phyloP scores from a whole-genome alignment of 2,113 vertebrate genomes.

The Nyctibius bracteatus region DNA sequence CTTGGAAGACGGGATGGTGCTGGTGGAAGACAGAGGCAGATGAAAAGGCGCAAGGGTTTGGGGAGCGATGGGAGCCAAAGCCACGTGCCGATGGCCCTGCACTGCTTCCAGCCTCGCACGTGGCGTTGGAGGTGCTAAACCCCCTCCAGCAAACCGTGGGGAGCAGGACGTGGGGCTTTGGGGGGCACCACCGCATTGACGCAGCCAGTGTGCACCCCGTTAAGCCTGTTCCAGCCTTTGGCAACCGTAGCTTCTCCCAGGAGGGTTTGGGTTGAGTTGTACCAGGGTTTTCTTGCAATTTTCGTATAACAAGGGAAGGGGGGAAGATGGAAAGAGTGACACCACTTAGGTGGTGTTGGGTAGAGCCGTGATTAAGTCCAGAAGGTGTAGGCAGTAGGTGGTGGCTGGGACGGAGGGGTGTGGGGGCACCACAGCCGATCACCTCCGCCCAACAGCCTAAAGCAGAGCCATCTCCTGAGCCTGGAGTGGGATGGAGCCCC shows the following conservation, averaged over 20 bases:
- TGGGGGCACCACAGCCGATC: accelerated
- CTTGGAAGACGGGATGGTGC: accelerated
- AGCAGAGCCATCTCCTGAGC: not conserved
- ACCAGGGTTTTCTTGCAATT: not conserved
- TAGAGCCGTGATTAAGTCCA: accelerated
- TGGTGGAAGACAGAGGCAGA: not conserved
- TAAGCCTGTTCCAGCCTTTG: not conserved
- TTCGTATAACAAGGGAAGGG: not conserved
- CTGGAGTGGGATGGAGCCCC: not conserved
- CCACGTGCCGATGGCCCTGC: accelerated
- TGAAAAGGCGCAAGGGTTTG: not conserved
- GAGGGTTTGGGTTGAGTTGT: not conserved
- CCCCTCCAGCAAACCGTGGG: accelerated
- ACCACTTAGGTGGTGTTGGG: accelerated
- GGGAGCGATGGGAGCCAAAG: not conserved
- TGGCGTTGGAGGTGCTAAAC: accelerated
- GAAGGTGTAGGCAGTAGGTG: not conserved
- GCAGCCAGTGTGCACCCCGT: not conserved
- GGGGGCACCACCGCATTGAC: not conserved
- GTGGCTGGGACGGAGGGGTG: not conserved
- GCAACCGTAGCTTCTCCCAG: accelerated
- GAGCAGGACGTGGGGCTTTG: accelerated
- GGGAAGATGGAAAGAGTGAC: not conserved
- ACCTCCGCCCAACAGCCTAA: accelerated
- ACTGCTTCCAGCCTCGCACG: accelerated